Evolutionary conservation across 1,140 invertebrate species (phyloP).

Genomic region (Philaenus spumarius): DNA sequence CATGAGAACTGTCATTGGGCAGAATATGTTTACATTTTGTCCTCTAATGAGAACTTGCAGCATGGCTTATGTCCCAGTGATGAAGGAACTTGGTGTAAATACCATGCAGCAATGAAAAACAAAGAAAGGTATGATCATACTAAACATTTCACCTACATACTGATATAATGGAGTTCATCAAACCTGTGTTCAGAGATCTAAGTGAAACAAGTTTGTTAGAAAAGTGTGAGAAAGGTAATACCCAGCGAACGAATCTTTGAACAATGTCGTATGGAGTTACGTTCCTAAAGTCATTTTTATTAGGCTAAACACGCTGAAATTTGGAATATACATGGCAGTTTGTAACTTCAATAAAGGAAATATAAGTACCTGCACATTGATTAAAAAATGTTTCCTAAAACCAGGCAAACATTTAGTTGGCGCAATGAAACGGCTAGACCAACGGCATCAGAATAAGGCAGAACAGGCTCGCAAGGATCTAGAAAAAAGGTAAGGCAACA

Average conservation of each 20-base stretch:
- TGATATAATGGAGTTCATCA: conserved; percentile 14
- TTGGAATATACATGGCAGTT: no score
- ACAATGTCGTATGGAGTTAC: not conserved
- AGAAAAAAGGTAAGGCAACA: not conserved
- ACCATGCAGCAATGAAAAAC: not conserved
- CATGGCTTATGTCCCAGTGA: conserved; percentile 22
- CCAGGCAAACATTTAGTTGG: no score
- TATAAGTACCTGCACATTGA: not conserved
- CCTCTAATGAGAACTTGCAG: conserved; percentile 21
- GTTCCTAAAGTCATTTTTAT: not conserved
- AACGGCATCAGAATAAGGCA: not conserved
- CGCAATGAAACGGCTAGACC: not conserved
- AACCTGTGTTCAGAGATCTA: conserved; percentile 15
- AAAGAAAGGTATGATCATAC: conserved; percentile 9
- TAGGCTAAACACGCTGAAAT: not conserved
- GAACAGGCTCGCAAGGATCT: not conserved
- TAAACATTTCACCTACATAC: conserved; percentile 8
- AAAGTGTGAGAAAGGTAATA: conserved; percentile 17
- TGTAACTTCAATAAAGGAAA: conserved; percentile 3
- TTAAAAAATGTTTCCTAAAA: conserved; percentile 7
- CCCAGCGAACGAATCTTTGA: conserved; percentile 2
- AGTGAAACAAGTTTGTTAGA: conserved; percentile 4
- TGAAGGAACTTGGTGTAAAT: conserved; percentile 22
- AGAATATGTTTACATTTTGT: conserved; percentile 22
- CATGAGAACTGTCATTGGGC: conserved; percentile 22